Evolutionary conservation across 2,888 invertebrate genomes (phyloP), one percentile per base, ranked within the genome.

Genomic region (Toxonevra muliebris): DNA sequence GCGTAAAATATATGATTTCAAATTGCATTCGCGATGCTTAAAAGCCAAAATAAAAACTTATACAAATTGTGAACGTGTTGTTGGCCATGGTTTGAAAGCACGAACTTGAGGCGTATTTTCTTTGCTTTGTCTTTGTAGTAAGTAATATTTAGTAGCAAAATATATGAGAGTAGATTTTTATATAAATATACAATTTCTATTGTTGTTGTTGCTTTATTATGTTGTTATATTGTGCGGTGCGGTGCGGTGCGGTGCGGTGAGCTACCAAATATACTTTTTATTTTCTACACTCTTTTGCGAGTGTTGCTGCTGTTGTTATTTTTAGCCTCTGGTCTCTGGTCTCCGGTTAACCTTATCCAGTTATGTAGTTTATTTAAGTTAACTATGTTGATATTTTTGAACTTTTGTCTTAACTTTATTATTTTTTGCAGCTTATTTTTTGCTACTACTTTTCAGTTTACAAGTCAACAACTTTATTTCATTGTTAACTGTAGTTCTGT

Each of bases 81-180:
- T 58, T 50, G 48, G 58, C 57, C 63, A 57, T 57, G 57, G 45
- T 42, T 30, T 30, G 48, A 30, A 43, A 50, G 40, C 50, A 57
- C 64, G 64, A 57, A 64, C 64, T 64, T 64, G 63, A 57, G 63
- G 50, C 50, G 58, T 57, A 50, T 64, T 58, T 62, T 12, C 12
- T 42, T 53, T 30, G 7, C 30, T 30, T 30, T 30, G 30, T 7
- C 2, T 30, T 30, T 30, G 30, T 30, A 30, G 30, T 30, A 30
- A 30, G 7, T 30, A 30, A 30, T 30, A 30, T 30, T 2, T 30
- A 30, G 30, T 4, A 30, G 30, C 30, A 30, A 30, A 30, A 30
- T 30, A 30, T 30, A 30, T n/a, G n/a, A n/a, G n/a, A n/a, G n/a
- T n/a, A n/a, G n/a, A 30, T 30, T 4, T 30, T 2, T 30, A 30